Evolutionary conservation across 2,888 invertebrate species (phyloP).

Genomic region (Tipula confusa): DNA sequence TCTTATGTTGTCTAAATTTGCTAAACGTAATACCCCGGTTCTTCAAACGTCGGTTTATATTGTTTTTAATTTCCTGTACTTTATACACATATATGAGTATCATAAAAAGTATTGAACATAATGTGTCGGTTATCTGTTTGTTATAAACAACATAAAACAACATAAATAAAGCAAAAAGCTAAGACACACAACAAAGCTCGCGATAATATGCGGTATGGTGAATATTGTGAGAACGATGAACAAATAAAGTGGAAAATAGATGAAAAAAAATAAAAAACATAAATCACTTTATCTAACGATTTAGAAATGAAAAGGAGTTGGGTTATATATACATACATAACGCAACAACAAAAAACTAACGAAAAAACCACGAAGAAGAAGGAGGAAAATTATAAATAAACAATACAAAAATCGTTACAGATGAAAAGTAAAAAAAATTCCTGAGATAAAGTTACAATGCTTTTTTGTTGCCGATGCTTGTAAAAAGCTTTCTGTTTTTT

Average conservation of each 20-base stretch:
- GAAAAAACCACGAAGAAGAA: not conserved
- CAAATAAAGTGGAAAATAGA: not conserved
- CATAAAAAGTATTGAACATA: not conserved
- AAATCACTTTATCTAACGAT: conserved; percentile 20
- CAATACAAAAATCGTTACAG: conserved; percentile 20
- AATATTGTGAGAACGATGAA: not conserved
- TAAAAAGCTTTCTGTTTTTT: not conserved
- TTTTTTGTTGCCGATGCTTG: not conserved
- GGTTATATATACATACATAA: not conserved
- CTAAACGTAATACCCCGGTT: no score
- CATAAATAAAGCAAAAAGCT: conserved; percentile 3
- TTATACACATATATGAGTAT: not conserved
- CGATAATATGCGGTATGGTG: not conserved
- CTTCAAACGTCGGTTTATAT: no score
- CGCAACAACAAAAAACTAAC: not conserved
- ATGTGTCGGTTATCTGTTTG: not conserved
- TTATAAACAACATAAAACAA: not conserved
- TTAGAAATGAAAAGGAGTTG: not conserved
- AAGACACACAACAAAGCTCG: not conserved
- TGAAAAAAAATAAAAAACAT: not conserved
- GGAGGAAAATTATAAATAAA: not conserved
- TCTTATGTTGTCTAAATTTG: no score
- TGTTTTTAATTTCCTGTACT: no score
- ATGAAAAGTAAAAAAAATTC: not conserved
- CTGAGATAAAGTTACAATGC: not conserved